phyloP scores from a whole-genome alignment of 2,113 vertebrate species.

The Lethenteron reissneri region DNA sequence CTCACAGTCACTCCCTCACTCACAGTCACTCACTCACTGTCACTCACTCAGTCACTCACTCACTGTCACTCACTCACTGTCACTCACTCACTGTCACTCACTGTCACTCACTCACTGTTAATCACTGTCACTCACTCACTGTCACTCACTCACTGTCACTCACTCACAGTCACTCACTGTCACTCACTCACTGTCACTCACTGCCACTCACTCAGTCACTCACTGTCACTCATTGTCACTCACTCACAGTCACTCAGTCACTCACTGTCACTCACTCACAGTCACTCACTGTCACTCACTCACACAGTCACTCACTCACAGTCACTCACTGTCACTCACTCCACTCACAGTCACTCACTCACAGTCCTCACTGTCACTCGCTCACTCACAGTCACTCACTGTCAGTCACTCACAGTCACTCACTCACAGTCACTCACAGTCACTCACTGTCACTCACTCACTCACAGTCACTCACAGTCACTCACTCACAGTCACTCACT shows the following conservation, averaged over 20 bases:
- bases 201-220: background rate
- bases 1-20: background rate
- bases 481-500: background rate
- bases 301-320: background rate
- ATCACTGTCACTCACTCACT: background rate
- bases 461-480: constrained; percentile 5
- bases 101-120: too few species aligned
- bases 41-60: constrained; percentile 1
- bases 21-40: background rate
- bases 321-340: background rate
- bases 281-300: background rate
- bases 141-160: background rate
- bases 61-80: background rate
- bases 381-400: background rate
- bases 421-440: background rate
- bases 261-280: background rate
- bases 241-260: background rate
- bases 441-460: background rate
- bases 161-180: background rate
- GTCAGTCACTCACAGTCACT: background rate
- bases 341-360: background rate
- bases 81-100: background rate
- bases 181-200: background rate
- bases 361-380: background rate
- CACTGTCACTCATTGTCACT: background rate